A percentile compares a stretch with the other conserved stretches of the same genome.
Conservation (phyloP, 2,888 invertebrate genomes). For the Ceramica pisi region DNA sequence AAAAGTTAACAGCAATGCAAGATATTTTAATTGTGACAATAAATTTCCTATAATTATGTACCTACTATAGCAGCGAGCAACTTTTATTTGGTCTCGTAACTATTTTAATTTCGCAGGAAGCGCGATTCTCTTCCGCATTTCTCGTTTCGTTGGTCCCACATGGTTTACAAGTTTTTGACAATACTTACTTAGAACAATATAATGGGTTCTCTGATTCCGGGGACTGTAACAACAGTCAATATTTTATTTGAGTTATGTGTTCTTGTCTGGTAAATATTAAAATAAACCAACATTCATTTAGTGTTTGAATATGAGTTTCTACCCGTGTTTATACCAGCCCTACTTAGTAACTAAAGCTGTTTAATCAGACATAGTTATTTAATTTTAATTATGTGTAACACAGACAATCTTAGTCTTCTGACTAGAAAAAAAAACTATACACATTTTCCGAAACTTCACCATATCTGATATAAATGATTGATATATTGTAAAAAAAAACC, state of each 20-base stretch:
- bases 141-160: slow-evolving; percentile 66
- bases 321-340: slow-evolving; percentile 59
- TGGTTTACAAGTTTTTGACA: slow-evolving; percentile 52
- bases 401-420: slow-evolving; percentile 88
- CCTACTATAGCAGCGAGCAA: slow-evolving; percentile 45
- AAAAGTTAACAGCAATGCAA: slow-evolving; percentile 59
- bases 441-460: slow-evolving; percentile 79
- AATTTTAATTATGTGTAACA: slow-evolving; percentile 78
- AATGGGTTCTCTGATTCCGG: slow-evolving; percentile 25
- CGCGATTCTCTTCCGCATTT: slow-evolving; percentile 56
- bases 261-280: slow-evolving; percentile 31
- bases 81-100: slow-evolving; percentile 61
- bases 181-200: slow-evolving; percentile 43
- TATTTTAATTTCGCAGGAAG: slow-evolving; percentile 64
- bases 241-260: slow-evolving; percentile 12
- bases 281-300: slow-evolving; percentile 44
- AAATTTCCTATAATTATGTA: slow-evolving; percentile 63
- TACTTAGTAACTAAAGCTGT: slow-evolving; percentile 62
- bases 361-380: slow-evolving; percentile 66
- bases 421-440: slow-evolving; percentile 89
- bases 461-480: slow-evolving; percentile 78
- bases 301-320: slow-evolving; percentile 2
- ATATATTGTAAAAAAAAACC: slow-evolving; percentile 75
- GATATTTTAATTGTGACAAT: slow-evolving; percentile 65
- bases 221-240: slow-evolving; percentile 9